phyloP scores from a whole-genome alignment of 2,113 vertebrate genomes.

The Neopipo cinnamomea region DNA sequence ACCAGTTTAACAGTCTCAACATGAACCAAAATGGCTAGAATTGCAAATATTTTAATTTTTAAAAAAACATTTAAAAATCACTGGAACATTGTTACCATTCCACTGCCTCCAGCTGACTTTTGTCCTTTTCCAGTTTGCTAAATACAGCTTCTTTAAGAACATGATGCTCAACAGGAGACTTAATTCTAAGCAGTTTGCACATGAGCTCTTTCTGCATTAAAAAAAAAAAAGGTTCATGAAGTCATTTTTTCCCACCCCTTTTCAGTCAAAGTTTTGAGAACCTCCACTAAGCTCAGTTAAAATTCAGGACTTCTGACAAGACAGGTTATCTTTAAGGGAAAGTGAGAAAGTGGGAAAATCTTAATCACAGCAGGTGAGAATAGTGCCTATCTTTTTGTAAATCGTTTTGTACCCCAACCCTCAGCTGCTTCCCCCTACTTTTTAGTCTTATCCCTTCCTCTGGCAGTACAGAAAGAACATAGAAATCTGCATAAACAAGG shows the following conservation, averaged over 20 bases:
- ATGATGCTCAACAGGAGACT: slow-evolving; percentile 61
- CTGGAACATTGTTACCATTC: slow-evolving; percentile 76
- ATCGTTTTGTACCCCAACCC: not conserved
- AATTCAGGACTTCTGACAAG: not conserved
- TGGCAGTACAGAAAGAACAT: not conserved
- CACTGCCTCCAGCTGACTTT: slow-evolving; percentile 81
- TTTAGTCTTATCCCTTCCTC: not conserved
- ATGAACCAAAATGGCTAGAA: not conserved
- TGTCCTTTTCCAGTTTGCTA: slow-evolving; percentile 75
- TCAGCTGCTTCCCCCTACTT: not conserved
- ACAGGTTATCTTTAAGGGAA: not conserved
- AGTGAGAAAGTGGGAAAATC: not conserved
- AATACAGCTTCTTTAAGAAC: slow-evolving; percentile 81
- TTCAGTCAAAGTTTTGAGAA: not conserved
- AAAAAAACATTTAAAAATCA: not conserved
- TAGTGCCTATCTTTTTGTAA: not conserved
- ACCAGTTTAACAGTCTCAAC: not conserved
- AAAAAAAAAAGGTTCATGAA: slow-evolving; percentile 2
- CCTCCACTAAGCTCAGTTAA: not conserved
- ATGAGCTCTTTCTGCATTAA: slow-evolving; percentile 85
- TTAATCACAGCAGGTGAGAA: not conserved
- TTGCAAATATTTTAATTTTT: not conserved
- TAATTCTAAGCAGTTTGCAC: slow-evolving; percentile 81
- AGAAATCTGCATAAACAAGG: not conserved
- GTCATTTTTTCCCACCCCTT: not conserved